phyloP scores from a whole-genome alignment of 2,113 vertebrate genomes.

The Cercocebus atys region DNA sequence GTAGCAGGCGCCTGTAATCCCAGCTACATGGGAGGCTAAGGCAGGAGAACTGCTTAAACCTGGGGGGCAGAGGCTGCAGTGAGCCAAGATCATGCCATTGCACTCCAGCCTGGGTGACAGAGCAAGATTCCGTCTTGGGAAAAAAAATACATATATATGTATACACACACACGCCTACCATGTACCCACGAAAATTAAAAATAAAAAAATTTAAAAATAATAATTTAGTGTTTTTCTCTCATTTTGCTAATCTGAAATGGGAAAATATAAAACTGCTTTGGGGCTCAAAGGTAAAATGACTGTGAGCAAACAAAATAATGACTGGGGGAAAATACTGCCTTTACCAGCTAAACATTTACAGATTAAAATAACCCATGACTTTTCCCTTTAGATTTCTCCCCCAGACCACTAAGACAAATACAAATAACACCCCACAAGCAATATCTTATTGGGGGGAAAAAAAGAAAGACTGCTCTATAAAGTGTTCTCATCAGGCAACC shows the following conservation, averaged over 20 bases:
- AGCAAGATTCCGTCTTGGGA: too few relatives aligned
- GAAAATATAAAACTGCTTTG: not conserved
- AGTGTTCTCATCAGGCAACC: not conserved
- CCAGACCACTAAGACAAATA: not conserved
- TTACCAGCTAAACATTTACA: not conserved
- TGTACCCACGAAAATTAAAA: too few relatives aligned
- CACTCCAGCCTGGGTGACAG: too few relatives aligned
- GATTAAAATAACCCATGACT: not conserved
- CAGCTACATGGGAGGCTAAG: too few relatives aligned
- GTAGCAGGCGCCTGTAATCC: too few relatives aligned
- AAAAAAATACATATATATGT: too few relatives aligned
- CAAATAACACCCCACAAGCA: not conserved
- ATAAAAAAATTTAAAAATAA: too few relatives aligned
- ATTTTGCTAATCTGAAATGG: slow-evolving; percentile 18
- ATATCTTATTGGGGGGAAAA: not conserved
- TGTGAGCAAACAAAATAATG: not conserved
- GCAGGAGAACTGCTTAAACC: too few relatives aligned
- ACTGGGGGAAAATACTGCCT: not conserved
- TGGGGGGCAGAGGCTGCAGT: too few relatives aligned
- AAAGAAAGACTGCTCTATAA: not conserved
- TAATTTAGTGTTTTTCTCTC: not conserved
- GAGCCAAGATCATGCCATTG: too few relatives aligned
- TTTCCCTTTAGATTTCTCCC: not conserved
- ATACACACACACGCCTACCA: too few relatives aligned
- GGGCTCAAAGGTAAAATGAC: not conserved